phyloP scores from a whole-genome alignment of 2,797 vertebrate species.

The Micropoecilia bifurca region DNA sequence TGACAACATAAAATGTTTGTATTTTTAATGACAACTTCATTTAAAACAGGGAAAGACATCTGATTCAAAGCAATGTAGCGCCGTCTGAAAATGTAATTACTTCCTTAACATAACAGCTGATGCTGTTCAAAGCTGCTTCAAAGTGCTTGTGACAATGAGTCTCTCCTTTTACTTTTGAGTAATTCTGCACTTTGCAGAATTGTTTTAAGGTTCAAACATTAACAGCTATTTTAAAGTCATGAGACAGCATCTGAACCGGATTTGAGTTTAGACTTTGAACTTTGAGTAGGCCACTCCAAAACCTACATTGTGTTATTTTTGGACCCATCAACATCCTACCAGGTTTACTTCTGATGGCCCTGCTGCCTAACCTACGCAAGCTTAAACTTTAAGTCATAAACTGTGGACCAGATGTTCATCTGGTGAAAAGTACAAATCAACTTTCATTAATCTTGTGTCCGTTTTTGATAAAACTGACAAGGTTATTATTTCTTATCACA shows the following conservation, averaged over 20 bases:
- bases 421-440: background rate
- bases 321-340: background rate
- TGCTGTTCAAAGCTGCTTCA: no score
- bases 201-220: background rate
- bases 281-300: background rate
- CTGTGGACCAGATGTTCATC: background rate
- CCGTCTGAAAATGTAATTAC: background rate
- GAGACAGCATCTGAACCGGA: background rate
- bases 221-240: background rate
- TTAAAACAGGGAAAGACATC: no score
- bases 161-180: no score
- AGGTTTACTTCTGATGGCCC: background rate
- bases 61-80: background rate
- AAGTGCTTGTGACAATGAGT: no score
- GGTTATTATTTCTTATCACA: background rate
- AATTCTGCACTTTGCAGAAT: no score
- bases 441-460: background rate
- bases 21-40: no score
- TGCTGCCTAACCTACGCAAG: background rate
- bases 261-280: background rate
- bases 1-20: background rate
- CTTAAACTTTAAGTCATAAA: background rate
- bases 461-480: background rate
- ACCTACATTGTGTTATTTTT: background rate
- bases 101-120: background rate